These are phyloP conservation scores for Lacerta agilis DNA, from an alignment of 2,797 vertebrate species.

Conservation along the genomic window DNA sequence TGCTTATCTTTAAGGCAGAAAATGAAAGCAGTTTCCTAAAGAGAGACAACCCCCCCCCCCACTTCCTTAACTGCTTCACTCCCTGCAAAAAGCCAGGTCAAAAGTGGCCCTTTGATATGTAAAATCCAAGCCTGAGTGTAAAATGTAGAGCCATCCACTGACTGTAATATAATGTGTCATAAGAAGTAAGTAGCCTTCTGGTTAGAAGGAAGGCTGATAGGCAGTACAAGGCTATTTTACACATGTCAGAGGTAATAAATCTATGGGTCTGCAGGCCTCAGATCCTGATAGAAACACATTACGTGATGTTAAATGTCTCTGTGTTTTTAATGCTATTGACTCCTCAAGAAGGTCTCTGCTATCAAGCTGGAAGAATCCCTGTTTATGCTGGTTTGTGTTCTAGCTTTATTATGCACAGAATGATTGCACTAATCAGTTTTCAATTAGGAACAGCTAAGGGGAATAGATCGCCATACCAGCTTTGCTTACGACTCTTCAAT, in stretches of 20 bases:
- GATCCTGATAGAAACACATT: constrained; percentile 52
- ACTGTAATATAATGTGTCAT: constrained; percentile 62
- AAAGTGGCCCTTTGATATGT: constrained; percentile 60
- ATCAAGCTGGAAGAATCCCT: constrained; percentile 28
- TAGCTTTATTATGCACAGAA: constrained; percentile 37
- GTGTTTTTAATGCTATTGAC: constrained; percentile 19
- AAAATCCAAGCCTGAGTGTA: constrained; percentile 53
- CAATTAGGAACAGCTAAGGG: constrained; percentile 5
- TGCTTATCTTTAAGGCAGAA: constrained; percentile 57
- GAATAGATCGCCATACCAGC: not conserved
- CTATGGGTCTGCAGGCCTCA: constrained; percentile 49
- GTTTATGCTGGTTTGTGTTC: constrained; percentile 15
- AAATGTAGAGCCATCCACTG: constrained; percentile 41
- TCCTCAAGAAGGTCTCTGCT: constrained; percentile 36
- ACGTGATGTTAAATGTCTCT: constrained; percentile 48
- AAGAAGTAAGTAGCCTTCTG: constrained; percentile 58
- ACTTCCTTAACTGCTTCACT: not conserved
- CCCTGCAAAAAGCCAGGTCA: constrained; percentile 35
- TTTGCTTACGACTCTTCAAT: not conserved
- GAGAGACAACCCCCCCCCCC: constrained; percentile 49
- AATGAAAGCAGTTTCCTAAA: constrained; percentile 69
- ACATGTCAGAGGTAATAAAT: constrained; percentile 54
- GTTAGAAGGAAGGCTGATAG: constrained; percentile 58
- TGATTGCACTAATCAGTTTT: constrained; percentile 18
- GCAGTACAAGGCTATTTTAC: constrained; percentile 58